These are phyloP conservation scores for Lepidotrigona ventralis DNA, from an alignment of 1,140 invertebrate genomes.

Conservation along the genomic window DNA sequence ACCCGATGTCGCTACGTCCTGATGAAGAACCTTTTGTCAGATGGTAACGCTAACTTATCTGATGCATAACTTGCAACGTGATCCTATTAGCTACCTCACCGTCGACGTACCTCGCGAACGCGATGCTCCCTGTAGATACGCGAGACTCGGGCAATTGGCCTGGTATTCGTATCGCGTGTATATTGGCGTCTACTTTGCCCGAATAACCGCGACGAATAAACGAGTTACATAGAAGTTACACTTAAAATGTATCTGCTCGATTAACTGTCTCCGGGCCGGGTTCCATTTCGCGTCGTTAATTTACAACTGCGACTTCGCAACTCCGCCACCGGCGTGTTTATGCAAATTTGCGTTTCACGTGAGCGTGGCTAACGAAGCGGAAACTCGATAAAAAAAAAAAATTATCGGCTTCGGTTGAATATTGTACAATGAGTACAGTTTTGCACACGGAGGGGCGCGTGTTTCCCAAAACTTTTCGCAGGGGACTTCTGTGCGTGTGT, in stretches of 20 bases:
- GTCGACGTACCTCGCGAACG: not conserved
- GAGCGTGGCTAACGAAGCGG: not conserved
- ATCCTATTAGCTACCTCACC: not conserved
- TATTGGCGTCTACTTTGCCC: conserved; percentile 4
- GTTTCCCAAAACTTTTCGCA: no score
- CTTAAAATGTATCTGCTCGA: conserved; percentile 10
- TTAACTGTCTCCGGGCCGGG: not conserved
- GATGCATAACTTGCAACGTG: not conserved
- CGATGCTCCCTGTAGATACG: not conserved
- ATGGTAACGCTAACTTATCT: not conserved
- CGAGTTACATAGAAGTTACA: not conserved
- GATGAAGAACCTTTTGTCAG: not conserved
- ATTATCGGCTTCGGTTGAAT: no score
- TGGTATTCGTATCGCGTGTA: conserved; percentile 12
- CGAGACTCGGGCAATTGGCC: not conserved
- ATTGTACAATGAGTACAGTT: no score
- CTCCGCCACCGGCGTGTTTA: not conserved
- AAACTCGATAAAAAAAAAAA: not conserved
- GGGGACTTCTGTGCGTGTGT: no score
- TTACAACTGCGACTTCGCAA: not conserved
- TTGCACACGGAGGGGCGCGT: no score
- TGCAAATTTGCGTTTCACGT: not conserved
- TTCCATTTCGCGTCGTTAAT: not conserved
- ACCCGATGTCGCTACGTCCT: not conserved
- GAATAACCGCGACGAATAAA: not conserved